These are phyloP conservation scores for Panzeria rudis DNA, from an alignment of 2,888 invertebrate species.

Conservation along the genomic window DNA sequence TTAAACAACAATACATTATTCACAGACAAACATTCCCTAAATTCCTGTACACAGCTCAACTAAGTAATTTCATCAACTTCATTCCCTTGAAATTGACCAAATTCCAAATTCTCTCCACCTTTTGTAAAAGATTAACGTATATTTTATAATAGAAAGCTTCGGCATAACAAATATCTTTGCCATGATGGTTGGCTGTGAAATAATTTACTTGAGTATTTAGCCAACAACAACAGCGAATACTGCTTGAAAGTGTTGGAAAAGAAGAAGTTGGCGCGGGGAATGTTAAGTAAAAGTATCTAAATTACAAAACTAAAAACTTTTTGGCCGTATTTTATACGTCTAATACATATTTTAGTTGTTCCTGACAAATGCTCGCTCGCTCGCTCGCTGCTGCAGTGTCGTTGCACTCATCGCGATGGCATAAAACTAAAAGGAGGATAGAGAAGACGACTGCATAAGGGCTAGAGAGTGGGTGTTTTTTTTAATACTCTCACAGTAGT, in stretches of 20 bases:
- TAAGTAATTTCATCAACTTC: slow-evolving; percentile 12
- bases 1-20: slow-evolving; percentile 63
- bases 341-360: slow-evolving; percentile 31
- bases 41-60: slow-evolving; percentile 35
- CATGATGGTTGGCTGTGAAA: slow-evolving; percentile 62
- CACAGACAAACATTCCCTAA: slow-evolving; percentile 20
- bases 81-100: slow-evolving; percentile 22
- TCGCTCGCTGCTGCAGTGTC: slow-evolving; percentile 77
- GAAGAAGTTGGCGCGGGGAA: background rate
- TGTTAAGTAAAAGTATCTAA: slow-evolving; percentile 18
- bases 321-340: slow-evolving; percentile 59
- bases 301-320: slow-evolving; percentile 48
- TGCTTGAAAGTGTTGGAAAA: background rate
- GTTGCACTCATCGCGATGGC: slow-evolving; percentile 81
- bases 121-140: slow-evolving; percentile 16
- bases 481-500: slow-evolving; percentile 26
- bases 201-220: slow-evolving; percentile 54
- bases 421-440: background rate
- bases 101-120: slow-evolving; percentile 11
- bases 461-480: background rate
- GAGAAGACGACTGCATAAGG: background rate
- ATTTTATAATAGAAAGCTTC: slow-evolving; percentile 28
- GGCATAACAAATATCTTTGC: slow-evolving; percentile 34
- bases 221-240: background rate
- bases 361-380: slow-evolving; percentile 6